Percentiles rank a stretch among this genome's conserved stretches.
phyloP scores from a whole-genome alignment of 1,140 invertebrate species.

The Mamestra configurata region DNA sequence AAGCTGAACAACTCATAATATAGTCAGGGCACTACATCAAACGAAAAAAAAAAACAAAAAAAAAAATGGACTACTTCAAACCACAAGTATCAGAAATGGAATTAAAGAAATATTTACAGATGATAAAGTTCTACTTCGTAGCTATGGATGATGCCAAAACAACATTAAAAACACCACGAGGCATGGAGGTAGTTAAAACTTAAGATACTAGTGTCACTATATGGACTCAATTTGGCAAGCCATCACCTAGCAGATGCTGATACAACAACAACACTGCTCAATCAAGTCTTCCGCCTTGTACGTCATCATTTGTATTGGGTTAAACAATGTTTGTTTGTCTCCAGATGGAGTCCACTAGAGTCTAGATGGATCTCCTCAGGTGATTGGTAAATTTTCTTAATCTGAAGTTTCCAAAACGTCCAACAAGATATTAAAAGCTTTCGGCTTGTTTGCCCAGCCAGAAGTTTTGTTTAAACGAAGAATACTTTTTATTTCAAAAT shows the following conservation, averaged over 20 bases:
- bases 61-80: background rate
- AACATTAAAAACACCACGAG: background rate
- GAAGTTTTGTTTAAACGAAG: background rate
- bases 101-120: background rate
- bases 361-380: too few species aligned
- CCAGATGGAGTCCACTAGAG: background rate
- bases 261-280: background rate
- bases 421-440: background rate
- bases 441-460: background rate
- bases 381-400: too few species aligned
- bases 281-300: background rate
- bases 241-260: background rate
- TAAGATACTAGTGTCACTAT: background rate
- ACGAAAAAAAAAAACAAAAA: too few species aligned
- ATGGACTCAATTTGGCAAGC: conserved; percentile 10
- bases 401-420: too few species aligned
- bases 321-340: conserved; percentile 1
- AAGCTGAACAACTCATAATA: too few species aligned
- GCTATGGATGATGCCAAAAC: background rate
- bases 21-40: too few species aligned
- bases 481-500: background rate
- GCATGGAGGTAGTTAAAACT: background rate
- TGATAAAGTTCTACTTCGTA: background rate
- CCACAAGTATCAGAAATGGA: background rate
- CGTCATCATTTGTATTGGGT: background rate